Evolutionary conservation across 2,888 invertebrate genomes (phyloP), one percentile per base, ranked within the genome.

Genomic region (Cenopis cana): DNA sequence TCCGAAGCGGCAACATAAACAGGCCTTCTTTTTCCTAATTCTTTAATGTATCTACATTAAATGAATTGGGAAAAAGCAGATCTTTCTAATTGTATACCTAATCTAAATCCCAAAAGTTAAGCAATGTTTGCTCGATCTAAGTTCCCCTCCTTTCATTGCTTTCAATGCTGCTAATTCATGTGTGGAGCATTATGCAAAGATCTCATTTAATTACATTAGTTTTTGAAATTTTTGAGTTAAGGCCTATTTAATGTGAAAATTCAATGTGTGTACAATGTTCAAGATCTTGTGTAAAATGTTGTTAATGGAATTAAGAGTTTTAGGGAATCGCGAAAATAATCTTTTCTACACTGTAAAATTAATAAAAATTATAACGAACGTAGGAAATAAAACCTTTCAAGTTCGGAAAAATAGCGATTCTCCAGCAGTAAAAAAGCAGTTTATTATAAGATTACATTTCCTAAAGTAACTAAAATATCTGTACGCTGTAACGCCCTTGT

Each of bases 121-220:
- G 49, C 36, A 69, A 69, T 52, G 38, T 56, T 62, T 70, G 2
- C 36, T 54, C 54, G 5, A 67, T 56, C 18, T 55, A 52, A 69
- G 59, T 59, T 65, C 24, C 59, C 52, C 38, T 61, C 33, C 65
- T 55, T 71, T 67, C 66, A 67, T 71, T 14, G 17, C 24, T 50
- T 69, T 64, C 29, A 61, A 67, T 60, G 18, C 55, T 33, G 20
- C 20, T 46, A 65, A 69, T 52, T 46, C 55, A 18, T 54, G 60
- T 52, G 36, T 55, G 38, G 49, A 71, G 56, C 56, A 56, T 55
- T 11, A 61, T 61, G 71, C 61, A 67, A 67, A 71, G 66, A 61
- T 67, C 50, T 49, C n/a, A n/a, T 67, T 67, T 71, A 38, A 71
- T 71, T 61, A 67, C 70, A 67, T 66, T 61, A 56, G 33, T 24